These are phyloP conservation scores for Lasioglossum figueresi DNA, from an alignment of 2,888 invertebrate genomes.

Conservation along the genomic window DNA sequence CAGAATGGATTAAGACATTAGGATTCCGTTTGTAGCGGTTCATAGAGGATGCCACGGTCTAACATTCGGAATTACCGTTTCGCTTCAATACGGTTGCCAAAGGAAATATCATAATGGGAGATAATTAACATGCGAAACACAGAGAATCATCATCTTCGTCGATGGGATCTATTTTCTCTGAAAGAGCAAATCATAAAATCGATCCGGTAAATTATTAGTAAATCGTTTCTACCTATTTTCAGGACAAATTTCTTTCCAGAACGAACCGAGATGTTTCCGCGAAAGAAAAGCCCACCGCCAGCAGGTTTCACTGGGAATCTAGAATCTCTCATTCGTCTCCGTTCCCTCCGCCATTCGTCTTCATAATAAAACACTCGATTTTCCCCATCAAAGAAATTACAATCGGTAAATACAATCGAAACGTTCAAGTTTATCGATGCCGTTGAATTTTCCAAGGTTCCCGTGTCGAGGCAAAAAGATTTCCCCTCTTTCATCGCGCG, in stretches of 20 bases:
- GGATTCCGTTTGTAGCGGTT: conserved; percentile 53
- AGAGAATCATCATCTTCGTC: neutral
- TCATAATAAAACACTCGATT: neutral
- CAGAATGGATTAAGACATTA: conserved; percentile 53
- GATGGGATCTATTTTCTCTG: neutral
- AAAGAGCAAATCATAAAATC: neutral
- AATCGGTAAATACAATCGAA: neutral
- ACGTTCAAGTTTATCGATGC: neutral
- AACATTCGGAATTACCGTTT: conserved; percentile 35
- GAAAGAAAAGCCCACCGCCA: neutral
- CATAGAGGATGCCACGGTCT: conserved; percentile 5
- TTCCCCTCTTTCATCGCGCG: neutral
- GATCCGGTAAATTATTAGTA: neutral
- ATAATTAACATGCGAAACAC: conserved; percentile 47
- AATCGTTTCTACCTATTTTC: neutral
- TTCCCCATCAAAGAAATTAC: neutral
- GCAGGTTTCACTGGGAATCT: neutral
- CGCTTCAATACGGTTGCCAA: conserved; percentile 35
- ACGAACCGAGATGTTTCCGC: neutral
- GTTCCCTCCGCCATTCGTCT: neutral
- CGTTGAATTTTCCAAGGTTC: neutral
- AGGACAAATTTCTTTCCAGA: neutral
- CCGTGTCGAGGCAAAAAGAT: neutral
- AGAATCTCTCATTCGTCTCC: neutral
- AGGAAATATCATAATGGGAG: conserved; percentile 36